A percentile compares a stretch with the other conserved stretches of the same genome.
These are phyloP conservation scores for Peromyscus polionotus DNA, from an alignment of 2,113 vertebrate species.

Conservation along the genomic window DNA sequence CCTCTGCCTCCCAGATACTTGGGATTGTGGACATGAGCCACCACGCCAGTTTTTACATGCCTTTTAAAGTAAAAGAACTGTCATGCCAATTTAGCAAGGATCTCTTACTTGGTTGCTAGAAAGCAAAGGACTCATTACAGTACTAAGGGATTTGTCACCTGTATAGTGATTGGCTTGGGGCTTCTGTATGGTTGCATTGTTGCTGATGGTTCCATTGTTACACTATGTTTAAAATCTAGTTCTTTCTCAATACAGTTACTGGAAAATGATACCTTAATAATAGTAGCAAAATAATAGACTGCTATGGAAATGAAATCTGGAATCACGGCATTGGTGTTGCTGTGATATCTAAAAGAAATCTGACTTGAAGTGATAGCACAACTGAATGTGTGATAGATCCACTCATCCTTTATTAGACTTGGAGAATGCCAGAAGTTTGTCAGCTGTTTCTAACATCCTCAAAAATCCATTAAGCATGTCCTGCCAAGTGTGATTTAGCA, in stretches of 20 bases:
- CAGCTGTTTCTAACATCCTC: background rate
- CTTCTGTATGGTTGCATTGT: conserved; percentile 23
- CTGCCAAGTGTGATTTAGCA: conserved; percentile 21
- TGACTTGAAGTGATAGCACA: conserved; percentile 9
- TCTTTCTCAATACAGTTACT: background rate
- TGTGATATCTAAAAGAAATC: conserved; percentile 20
- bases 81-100: background rate
- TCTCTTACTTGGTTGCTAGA: conserved; percentile 33
- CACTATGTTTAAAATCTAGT: background rate
- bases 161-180: background rate
- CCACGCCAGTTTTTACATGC: background rate
- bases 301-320: background rate
- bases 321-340: background rate
- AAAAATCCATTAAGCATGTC: background rate
- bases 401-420: background rate
- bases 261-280: background rate
- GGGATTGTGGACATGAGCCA: background rate
- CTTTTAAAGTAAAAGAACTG: conserved; percentile 11
- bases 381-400: background rate
- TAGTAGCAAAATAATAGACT: background rate
- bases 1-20: background rate
- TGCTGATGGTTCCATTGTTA: background rate
- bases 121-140: background rate
- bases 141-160: background rate
- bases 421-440: background rate